A percentile compares a stretch with the other conserved stretches of the same genome.
These are phyloP conservation scores for Holothuria leucospilota DNA, from an alignment of 53 echinoderm and acorn worm species.

Conservation along the genomic window DNA sequence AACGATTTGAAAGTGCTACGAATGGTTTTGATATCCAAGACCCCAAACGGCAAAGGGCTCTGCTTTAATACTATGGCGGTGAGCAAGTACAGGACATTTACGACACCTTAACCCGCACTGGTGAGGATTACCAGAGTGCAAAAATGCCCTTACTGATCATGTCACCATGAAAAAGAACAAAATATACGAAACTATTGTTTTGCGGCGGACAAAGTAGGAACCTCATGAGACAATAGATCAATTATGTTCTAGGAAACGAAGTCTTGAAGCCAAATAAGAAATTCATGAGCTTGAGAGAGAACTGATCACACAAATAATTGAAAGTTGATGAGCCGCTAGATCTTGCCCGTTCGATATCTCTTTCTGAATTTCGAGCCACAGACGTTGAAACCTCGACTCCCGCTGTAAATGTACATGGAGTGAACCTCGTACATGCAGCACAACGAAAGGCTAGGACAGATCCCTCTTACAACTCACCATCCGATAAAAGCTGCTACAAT, in stretches of 20 bases:
- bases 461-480: not conserved
- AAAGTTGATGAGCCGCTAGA: constrained; percentile 50
- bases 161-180: constrained; percentile 60
- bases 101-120: constrained; percentile 59
- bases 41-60: constrained; percentile 55
- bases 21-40: constrained; percentile 69
- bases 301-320: constrained; percentile 69
- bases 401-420: not conserved
- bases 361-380: constrained; percentile 31
- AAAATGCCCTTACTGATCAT: constrained; percentile 49
- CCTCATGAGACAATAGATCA: constrained; percentile 58
- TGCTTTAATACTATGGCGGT: constrained; percentile 69
- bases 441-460: not conserved
- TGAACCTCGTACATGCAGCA: not conserved
- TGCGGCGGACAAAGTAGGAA: constrained; percentile 54
- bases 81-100: constrained; percentile 64
- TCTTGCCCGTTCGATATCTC: constrained; percentile 33
- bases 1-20: constrained; percentile 69
- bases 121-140: constrained; percentile 56
- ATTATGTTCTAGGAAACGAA: constrained; percentile 47
- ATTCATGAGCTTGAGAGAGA: constrained; percentile 59
- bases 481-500: constrained; percentile 43
- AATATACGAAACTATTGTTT: constrained; percentile 70
- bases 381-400: constrained; percentile 25
- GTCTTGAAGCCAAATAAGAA: constrained; percentile 58